Evolutionary conservation across 2,888 invertebrate genomes (phyloP), one percentile per base, ranked within the genome.

Genomic region (Bedellia somnulentella): DNA sequence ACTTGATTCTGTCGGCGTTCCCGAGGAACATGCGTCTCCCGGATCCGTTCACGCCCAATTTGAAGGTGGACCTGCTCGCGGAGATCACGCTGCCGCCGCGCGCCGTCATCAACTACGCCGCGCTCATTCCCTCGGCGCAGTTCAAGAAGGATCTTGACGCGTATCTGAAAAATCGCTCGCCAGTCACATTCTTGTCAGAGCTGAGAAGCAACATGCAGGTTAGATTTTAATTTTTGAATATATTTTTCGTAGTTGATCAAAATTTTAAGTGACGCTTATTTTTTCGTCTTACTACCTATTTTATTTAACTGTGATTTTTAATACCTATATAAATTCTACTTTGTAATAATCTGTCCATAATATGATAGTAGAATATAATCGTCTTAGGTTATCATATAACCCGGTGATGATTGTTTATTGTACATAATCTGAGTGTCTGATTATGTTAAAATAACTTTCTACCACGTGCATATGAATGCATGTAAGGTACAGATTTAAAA

Each of bases 11-110:
- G 37, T 96, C 97, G 3, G 99, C 99, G 2, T 99, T 97, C 59
- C 99, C 99, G 6, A 81, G 97, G 28, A 95, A 93, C 55, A 99
- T 99, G 98, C 81, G 97, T 1, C 77, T 99, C 27, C 99, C 99
- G 0, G 99, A 99, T 76, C 99, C 99, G 0, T 98, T 99, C 70
- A 97, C 97, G 17, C 95, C 96, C 1, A 97, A 97, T 54, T 71
- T 99, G 37, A 97, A 97, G 57, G 89, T 94, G 29, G 95, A 95
- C 51, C 82, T 94, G 79, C 67, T 96, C 16, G 83, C 89, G 10
- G 95, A 96, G 57, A 96, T 95, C 32, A 80, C 87, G 5, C 83
- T 86, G 43, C 87, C 93, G 0, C 97, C 97, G 1, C 83, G 95
- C 35, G 92, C 96, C 5, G 81, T 92, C 23, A 88, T 93, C 25